phyloP scores from a whole-genome alignment of 2,113 vertebrate species.

The Phyllopteryx taeniolatus region DNA sequence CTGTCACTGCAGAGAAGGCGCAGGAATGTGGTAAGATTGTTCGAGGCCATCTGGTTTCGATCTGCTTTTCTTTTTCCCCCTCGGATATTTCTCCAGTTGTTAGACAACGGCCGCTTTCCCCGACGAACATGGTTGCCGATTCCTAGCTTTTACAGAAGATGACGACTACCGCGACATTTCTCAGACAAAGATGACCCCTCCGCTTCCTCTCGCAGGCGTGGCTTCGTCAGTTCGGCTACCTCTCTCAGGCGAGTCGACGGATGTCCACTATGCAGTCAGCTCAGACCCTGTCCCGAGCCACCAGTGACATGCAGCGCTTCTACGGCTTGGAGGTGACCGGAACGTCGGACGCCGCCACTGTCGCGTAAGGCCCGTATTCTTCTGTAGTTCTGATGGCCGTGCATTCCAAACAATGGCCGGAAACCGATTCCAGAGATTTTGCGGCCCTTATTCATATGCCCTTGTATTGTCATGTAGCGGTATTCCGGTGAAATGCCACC shows the following conservation, averaged over 20 bases:
- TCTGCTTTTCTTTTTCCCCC: conserved; percentile 36
- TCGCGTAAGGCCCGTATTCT: conserved; percentile 71
- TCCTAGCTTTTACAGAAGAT: background rate
- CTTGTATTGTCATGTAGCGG: background rate
- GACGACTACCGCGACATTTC: background rate
- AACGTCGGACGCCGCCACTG: conserved; percentile 78
- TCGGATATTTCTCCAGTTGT: conserved; percentile 28
- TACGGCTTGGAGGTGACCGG: conserved; percentile 89
- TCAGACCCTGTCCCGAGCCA: conserved; percentile 84
- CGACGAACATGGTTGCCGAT: background rate
- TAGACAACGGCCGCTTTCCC: conserved; percentile 8
- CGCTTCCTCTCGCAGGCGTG: conserved; percentile 75
- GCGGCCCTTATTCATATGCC: no score
- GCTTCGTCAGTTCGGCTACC: conserved; percentile 90
- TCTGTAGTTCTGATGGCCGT: background rate
- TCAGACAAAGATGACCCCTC: background rate
- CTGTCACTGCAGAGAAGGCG: conserved; percentile 27
- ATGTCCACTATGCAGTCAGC: conserved; percentile 94
- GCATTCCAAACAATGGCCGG: background rate
- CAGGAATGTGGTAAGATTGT: conserved; percentile 56
- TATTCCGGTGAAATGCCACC: background rate
- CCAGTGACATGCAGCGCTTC: conserved; percentile 91
- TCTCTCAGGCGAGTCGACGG: conserved; percentile 86
- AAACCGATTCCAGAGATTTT: background rate
- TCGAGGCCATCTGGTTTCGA: conserved; percentile 58